Evolutionary conservation across 2,797 vertebrate genomes (phyloP), one percentile per base, ranked within the genome.

Genomic region (Typhlichthys subterraneus): DNA sequence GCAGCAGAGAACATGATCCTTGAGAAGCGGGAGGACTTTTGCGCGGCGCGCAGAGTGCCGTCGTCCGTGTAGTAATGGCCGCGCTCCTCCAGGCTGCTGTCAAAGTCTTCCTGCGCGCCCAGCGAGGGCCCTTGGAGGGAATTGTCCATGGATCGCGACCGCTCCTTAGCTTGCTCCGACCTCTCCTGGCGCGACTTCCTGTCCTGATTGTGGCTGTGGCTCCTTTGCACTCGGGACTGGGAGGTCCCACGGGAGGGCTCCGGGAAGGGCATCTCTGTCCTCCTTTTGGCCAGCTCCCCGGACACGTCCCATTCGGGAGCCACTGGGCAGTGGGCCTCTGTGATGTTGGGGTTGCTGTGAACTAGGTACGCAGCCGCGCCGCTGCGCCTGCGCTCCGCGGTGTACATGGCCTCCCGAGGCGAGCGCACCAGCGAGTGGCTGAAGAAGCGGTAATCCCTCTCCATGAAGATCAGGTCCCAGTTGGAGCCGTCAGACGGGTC

Each of bases 151-250:
- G 98, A 99, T 65, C 98, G 94, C 70, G 98, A 99, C 59, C 98
- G 91, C 80, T 99, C 98, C 90, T 99, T 99, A 79, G 98, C 96
- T 84, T 99, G 98, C 90, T 91, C 96, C 46, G 96, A 93, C 65
- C 96, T 88, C 85, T 99, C 97, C 6, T 97, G 97, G 66, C 97
- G 95, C 0, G 98, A 99, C 82, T 98, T 94, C 83, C 98, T 94
- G 86, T 99, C 98, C 87, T 99, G 97, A 71, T 97, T 99, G 93
- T 99, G 98, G 93, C 97, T 99, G 91, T 99, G 98, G 88, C 98
- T 99, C 77, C 98, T 94, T 85, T 99, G 98, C 67, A 99, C 98
- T 84, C 95, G 95, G 47, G 97, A 98, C 84, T 99, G 96, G 71
- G 96, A 97, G 8, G 97, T 99, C 64, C 97, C 97, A 56, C 97